Evolutionary conservation across 2,113 vertebrate species (phyloP).

Genomic region (human (Homo sapiens)): GRCh38 chr3:82043001-82043500

Average conservation of each 20-base stretch:
- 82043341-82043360: background rate
- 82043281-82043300: background rate
- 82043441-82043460: background rate
- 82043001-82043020: conserved; percentile 1
- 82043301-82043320: background rate
- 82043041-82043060: conserved; percentile 40
- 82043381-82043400: background rate
- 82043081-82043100: conserved; percentile 55
- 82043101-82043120: conserved; percentile 69
- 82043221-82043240: conserved; percentile 22
- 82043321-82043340: background rate
- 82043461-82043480: background rate
- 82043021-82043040: conserved; percentile 43
- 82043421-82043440: background rate
- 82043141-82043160: conserved; percentile 57
- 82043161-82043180: conserved; percentile 64
- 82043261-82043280: background rate
- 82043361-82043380: background rate
- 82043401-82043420: background rate
- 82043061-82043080: conserved; percentile 55
- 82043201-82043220: conserved; percentile 52
- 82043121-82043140: conserved; percentile 46
- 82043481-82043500: background rate
- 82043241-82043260: conserved; percentile 14
- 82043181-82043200: conserved; percentile 53